A percentile compares a stretch with the other conserved stretches of the same genome.
These are phyloP conservation scores for Ptiloglossa arizonensis DNA, from an alignment of 1,140 invertebrate genomes.

Conservation along the genomic window DNA sequence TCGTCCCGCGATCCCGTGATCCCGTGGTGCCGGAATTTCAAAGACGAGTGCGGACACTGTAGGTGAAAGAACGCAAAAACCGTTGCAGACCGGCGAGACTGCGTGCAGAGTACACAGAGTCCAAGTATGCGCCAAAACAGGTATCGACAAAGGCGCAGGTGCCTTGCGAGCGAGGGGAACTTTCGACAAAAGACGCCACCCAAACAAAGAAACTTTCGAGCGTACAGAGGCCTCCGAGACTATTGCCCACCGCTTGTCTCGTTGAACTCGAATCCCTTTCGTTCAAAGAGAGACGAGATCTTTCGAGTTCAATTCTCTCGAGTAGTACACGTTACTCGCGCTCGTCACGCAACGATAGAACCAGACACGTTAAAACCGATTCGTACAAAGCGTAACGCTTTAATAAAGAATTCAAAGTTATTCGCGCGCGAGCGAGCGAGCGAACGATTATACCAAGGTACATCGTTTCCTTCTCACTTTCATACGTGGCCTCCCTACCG, in stretches of 20 bases:
- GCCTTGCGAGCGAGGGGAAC: slow-evolving; percentile 17
- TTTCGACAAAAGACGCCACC: slow-evolving; percentile 24
- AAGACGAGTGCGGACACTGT: slow-evolving; percentile 12
- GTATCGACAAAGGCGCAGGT: slow-evolving; percentile 56
- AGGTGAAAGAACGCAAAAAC: slow-evolving; percentile 30
- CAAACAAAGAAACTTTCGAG: slow-evolving; percentile 12
- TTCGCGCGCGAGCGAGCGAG: no score
- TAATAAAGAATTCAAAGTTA: no score
- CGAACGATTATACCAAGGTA: no score
- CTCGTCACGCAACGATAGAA: no score
- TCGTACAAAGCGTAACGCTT: no score
- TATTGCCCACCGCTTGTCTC: not conserved
- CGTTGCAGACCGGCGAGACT: slow-evolving; percentile 14
- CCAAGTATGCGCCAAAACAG: slow-evolving; percentile 33
- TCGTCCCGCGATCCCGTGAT: not conserved
- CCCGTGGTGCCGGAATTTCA: not conserved
- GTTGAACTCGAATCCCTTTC: not conserved
- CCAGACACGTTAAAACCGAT: no score
- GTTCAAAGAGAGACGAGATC: no score
- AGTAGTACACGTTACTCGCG: no score
- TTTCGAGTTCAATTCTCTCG: no score
- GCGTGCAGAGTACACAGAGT: slow-evolving; percentile 16
- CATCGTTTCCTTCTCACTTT: no score
- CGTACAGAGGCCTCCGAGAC: not conserved
- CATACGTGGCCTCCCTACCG: not conserved